These are phyloP conservation scores for Heliopora coerulea DNA, from an alignment of 92 coral and sea anemone species.

Conservation along the genomic window DNA sequence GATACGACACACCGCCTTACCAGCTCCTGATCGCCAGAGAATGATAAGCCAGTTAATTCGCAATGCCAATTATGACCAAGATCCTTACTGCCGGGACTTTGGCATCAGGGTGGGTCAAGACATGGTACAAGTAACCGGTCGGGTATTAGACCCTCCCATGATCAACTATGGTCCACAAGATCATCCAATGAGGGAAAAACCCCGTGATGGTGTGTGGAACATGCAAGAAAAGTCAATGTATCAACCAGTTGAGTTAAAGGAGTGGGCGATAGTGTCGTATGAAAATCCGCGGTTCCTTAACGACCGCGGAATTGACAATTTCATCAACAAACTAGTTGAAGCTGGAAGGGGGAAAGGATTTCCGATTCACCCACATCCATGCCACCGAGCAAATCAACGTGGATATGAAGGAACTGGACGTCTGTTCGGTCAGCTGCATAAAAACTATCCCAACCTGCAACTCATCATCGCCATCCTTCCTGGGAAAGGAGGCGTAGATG, in stretches of 20 bases:
- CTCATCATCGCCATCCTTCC: slow-evolving; percentile 66
- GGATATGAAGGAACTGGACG: slow-evolving; percentile 12
- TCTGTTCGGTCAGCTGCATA: slow-evolving; percentile 28
- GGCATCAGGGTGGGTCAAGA: slow-evolving; percentile 60
- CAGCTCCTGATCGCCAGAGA: slow-evolving; percentile 58
- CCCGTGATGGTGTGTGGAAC: slow-evolving; percentile 78
- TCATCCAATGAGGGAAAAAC: slow-evolving; percentile 22
- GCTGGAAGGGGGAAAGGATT: not conserved
- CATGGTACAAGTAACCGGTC: slow-evolving; percentile 67
- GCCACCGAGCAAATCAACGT: not conserved
- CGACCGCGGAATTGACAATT: not conserved
- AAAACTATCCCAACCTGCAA: slow-evolving; percentile 41
- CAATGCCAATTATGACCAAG: not conserved
- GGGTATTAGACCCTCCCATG: slow-evolving; percentile 68
- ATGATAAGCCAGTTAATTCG: slow-evolving; percentile 64
- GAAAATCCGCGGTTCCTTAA: slow-evolving; percentile 10
- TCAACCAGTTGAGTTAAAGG: slow-evolving; percentile 39
- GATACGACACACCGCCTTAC: slow-evolving; percentile 69
- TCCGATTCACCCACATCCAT: not conserved
- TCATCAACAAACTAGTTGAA: not conserved
- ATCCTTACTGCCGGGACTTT: slow-evolving; percentile 52
- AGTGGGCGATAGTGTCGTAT: slow-evolving; percentile 76
- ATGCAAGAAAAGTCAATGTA: slow-evolving; percentile 54
- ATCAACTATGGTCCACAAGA: slow-evolving; percentile 51
- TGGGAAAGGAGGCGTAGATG: slow-evolving; percentile 28